Base-by-base conservation (phyloP, 2,888 invertebrate genomes). In the Theretra japonica region DNA sequence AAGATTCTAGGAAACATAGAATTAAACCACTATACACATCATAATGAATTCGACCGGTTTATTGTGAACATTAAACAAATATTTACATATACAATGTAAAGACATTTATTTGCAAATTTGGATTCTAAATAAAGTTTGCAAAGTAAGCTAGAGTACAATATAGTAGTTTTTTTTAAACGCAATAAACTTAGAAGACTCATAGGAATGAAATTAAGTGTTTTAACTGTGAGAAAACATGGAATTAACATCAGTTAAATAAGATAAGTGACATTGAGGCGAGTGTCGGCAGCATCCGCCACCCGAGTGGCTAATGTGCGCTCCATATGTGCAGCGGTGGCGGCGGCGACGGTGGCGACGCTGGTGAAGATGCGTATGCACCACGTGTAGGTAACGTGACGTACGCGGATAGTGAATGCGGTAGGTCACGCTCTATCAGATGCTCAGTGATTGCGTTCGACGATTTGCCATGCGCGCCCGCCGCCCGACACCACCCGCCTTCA, bases 381-480 rank as follows among this genome's bases (percentile, higher is more conserved):
- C 73, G 74, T 73, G 74, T 73, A 72, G 71, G 72, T 70, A 65
- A 56, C 73, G 57, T 73, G 74, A 74, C 77, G 76, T 78, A 80
- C 73, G 74, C 76, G 60, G 62, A 73, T 69, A 77, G 78, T 70
- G 72, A 81, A 83, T 85, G 83, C 80, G 84, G 84, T 86, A 85
- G 84, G 83, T 86, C 84, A 77, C 77, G 83, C 76, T 80, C 77
- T 83, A 82, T 83, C 82, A 77, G 80, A 86, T 80, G 75, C 77
- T 74, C 70, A 79, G 75, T 74, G 80, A 79, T 82, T 79, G 77
- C 77, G 79, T 73, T 74, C 72, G 72, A 58, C 75, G 74, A 75
- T 78, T 70, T 75, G 74, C 75, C 72, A 70, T 68, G 73, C 70
- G 70, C 76, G 78, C 77, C 23, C 41, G 48, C 75, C 70, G 74